Base-by-base conservation (phyloP, 2,888 invertebrate genomes). In the Noctua fimbriata region DNA sequence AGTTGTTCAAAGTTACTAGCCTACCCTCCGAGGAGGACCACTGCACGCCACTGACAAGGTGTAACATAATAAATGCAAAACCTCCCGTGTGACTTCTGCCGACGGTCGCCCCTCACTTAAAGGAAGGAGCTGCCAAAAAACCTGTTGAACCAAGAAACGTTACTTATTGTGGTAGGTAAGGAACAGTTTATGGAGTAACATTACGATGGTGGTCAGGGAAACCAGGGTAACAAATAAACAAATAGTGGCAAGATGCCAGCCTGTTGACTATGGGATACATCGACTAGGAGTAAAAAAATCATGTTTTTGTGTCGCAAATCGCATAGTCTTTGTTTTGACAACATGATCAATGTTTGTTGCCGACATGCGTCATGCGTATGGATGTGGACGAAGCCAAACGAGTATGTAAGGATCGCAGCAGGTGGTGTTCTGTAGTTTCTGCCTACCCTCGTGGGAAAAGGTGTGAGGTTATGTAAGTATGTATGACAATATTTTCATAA, bases 101-200 rank as follows among this genome's bases (percentile, higher is more conserved):
- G 52, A n/a, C 2, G 1, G 9, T 36, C 18, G 2, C 28, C 10
- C 3, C 9, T 44, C 5, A 41, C 41, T 21, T 18, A 14, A 18
- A 55, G 65, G 1, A 72, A 49, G 65, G 1, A 69, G 55, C 49
- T 75, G 36, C 70, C 72, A 58, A 69, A 47, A 70, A 72, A 81
- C 86, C 69, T 85, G 84, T 84, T 85, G 86, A 75, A 44, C 32
- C n/a, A 49, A 49, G 65, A 16, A 76, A 10, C 32, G 21, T 69
- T 60, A 49, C 55, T 76, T 85, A 71, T 75, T 76, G 76, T 12
- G 76, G 36, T 83, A 76, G 81, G 73, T 76, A 10, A 73, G 81
- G 36, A n/a, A 47, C 36, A 18, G 12, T 67, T 16, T 63, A 69
- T 18, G 41, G n/a, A 2, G 32, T 55, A 44, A 41, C 1, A 55